Evolutionary conservation across 2,797 vertebrate species (phyloP), one percentile per base, ranked within the genome.

Genomic region (Brachyrhaphis roseni): DNA sequence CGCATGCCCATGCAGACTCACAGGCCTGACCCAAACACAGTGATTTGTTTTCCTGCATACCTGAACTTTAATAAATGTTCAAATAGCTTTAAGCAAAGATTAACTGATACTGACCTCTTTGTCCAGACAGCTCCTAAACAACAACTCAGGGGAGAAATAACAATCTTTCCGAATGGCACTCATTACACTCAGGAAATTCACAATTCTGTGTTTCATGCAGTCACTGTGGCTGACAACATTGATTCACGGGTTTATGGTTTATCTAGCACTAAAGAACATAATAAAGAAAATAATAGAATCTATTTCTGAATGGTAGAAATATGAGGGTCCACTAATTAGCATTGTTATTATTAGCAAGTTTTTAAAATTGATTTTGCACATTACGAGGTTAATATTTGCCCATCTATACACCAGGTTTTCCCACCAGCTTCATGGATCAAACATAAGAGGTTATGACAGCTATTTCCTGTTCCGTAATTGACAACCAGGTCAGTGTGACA

Each of bases 401-500:
- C 71, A 31, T 16, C 31, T 26, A 62, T 49, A n/a, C 55, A 57
- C 34, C 18, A 10, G 55, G 72, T 76, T 76, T 83, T 77, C 74
- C 74, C 49, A 72, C 66, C 83, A 78, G 71, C 72, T 71, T 47
- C 80, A 66, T 57, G 47, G 78, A 85, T 92, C 90, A 91, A 39
- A n/a, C 36, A 51, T 91, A 94, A 94, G 46, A 66, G 53, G 28
- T 87, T 55, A 39, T 0, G 86, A 84, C 91, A 91, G 88, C 86
- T 81, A 87, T 80, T 93, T 93, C 91, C 89, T 89, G 80, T 78
- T 8, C 1, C 34, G 66, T 86, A 88, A 93, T 88, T 74, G 79
- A 88, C 81, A 83, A 75, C 57, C 45, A 7, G 66, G 77, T 80
- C 80, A 72, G 77, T 43, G 75, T 78, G 89, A 90, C 86, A 87